Conservation (phyloP, 2,113 vertebrate genomes). For the Neoarius graeffei region DNA sequence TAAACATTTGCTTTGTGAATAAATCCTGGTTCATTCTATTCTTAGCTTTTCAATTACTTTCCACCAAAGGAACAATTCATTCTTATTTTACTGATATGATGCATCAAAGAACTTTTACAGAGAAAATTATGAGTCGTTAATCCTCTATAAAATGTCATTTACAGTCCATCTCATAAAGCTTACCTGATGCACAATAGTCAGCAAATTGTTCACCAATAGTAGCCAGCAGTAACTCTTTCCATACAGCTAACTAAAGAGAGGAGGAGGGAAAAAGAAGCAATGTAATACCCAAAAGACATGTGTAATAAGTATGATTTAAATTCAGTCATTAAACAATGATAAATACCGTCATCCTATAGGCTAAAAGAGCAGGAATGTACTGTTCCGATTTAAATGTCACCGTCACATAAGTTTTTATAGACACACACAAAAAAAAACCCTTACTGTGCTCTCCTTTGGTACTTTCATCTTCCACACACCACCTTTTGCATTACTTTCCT, state of each 20-base stretch:
- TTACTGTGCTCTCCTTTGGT: slow-evolving; percentile 88
- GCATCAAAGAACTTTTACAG: background rate
- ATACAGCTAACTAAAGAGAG: slow-evolving; percentile 80
- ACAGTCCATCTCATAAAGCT: slow-evolving; percentile 24
- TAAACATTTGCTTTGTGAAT: background rate
- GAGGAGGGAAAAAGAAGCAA: background rate
- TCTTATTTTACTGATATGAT: background rate
- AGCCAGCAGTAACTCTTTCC: slow-evolving; percentile 94
- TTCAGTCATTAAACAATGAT: too few relatives aligned
- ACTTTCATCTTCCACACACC: slow-evolving; percentile 97
- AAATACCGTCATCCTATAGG: background rate
- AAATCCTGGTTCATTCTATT: background rate
- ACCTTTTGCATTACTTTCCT: slow-evolving; percentile 94
- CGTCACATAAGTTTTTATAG: too few relatives aligned
- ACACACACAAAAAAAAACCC: slow-evolving; percentile 50
- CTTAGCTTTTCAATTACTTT: background rate
- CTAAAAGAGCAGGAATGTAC: background rate
- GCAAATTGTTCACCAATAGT: slow-evolving; percentile 95
- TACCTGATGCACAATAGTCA: slow-evolving; percentile 87
- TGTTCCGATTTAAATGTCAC: background rate
- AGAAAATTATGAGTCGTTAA: background rate
- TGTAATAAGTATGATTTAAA: background rate
- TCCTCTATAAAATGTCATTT: too few relatives aligned
- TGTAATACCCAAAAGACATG: background rate
- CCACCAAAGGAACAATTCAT: background rate